Evolutionary conservation across 2,113 vertebrate species (phyloP).

Genomic region (Nycticebus coucang): DNA sequence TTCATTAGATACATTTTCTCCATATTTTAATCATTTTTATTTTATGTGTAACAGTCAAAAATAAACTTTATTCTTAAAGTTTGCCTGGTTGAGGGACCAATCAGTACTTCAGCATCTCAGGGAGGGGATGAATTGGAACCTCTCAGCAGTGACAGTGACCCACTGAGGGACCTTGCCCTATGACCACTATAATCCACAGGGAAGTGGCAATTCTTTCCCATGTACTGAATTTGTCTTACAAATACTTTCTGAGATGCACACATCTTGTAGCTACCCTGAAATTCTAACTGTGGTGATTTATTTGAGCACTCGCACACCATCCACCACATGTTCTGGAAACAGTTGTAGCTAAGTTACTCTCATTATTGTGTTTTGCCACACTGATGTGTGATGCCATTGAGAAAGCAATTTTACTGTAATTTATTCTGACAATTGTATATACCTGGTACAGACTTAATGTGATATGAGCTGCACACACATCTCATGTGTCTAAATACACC

Average conservation of each 20-base stretch:
- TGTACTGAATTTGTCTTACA: neutral
- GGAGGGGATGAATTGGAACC: neutral
- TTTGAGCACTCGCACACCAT: neutral
- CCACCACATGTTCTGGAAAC: neutral
- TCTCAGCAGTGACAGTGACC: too few species aligned
- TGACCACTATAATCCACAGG: neutral
- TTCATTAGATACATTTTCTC: neutral
- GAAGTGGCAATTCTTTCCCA: neutral
- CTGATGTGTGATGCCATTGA: neutral
- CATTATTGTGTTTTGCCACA: neutral
- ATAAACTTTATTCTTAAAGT: neutral
- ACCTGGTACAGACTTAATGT: neutral
- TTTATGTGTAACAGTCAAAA: neutral
- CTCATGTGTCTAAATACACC: fast-evolving
- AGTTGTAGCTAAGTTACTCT: neutral
- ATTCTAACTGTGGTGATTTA: neutral
- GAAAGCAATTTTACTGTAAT: conserved; percentile 6
- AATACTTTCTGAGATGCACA: neutral
- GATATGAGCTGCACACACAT: fast-evolving
- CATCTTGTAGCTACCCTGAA: neutral
- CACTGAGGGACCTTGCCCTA: fast-evolving
- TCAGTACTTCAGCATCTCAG: fast-evolving
- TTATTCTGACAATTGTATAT: neutral
- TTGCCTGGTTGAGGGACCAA: neutral
- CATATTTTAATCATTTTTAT: neutral